A percentile compares a stretch with the other conserved stretches of the same genome.
Conservation (phyloP, 2,888 invertebrate genomes). For the Ethmia dodecea region DNA sequence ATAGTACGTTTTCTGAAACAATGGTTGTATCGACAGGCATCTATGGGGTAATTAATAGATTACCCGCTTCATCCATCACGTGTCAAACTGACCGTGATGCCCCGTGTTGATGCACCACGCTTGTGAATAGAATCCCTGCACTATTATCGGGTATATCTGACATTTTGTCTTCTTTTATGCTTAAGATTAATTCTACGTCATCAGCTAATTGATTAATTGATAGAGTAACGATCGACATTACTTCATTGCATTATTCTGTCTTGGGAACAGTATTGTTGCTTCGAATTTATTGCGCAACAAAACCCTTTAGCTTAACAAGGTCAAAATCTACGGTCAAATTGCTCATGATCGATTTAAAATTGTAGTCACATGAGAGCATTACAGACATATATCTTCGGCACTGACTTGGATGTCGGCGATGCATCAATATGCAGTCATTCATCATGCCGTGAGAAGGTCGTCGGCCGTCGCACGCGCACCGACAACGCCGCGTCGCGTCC, state of each 20-base stretch:
- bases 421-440: constrained; percentile 33
- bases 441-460: constrained; percentile 35
- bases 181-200: too few species aligned
- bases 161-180: too few species aligned
- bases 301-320: too few species aligned
- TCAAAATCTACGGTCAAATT: constrained; percentile 6
- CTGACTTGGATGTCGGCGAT: constrained; percentile 21
- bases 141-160: too few species aligned
- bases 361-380: constrained; percentile 15
- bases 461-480: constrained; percentile 22
- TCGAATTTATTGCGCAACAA: too few species aligned
- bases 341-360: not conserved
- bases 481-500: constrained; percentile 12
- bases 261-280: too few species aligned
- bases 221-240: too few species aligned
- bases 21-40: constrained; percentile 59
- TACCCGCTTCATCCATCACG: constrained; percentile 56
- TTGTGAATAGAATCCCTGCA: too few species aligned
- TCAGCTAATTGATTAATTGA: too few species aligned
- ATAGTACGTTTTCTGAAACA: constrained; percentile 55
- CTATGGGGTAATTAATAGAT: constrained; percentile 69
- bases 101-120: not conserved
- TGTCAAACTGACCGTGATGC: constrained; percentile 25
- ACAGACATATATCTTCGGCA: constrained; percentile 12
- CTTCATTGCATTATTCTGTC: too few species aligned